Evolutionary conservation across 2,113 vertebrate species (phyloP).

Genomic region (Nycticebus coucang): DNA sequence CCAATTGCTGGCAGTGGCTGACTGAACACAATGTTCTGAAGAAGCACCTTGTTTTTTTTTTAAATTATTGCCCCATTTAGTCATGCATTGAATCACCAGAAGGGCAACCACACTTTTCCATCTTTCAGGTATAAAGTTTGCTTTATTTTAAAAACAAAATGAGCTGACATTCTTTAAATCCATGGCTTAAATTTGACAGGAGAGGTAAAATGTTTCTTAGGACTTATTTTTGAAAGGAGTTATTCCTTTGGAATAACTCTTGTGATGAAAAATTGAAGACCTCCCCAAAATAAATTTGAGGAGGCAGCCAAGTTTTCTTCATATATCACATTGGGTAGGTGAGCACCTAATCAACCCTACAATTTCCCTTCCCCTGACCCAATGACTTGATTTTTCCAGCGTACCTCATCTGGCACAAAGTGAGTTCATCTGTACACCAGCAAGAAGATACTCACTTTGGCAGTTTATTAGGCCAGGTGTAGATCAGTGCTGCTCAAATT

Average conservation of each 20-base stretch:
- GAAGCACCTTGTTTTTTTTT: background rate
- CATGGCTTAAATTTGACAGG: background rate
- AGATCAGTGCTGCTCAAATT: background rate
- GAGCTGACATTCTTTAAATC: background rate
- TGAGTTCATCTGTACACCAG: background rate
- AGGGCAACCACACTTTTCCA: background rate
- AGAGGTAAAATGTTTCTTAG: background rate
- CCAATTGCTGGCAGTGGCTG: background rate
- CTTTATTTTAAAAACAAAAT: background rate
- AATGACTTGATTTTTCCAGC: background rate
- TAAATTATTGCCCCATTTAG: background rate
- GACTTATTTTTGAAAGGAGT: background rate
- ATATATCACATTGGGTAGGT: background rate
- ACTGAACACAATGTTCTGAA: background rate
- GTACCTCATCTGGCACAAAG: background rate
- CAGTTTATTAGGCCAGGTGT: background rate
- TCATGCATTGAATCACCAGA: background rate
- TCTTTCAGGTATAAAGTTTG: constrained; percentile 1
- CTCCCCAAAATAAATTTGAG: background rate
- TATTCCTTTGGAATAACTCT: background rate
- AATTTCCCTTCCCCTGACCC: background rate
- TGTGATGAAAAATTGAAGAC: background rate
- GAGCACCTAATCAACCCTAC: background rate
- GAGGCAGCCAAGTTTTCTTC: background rate
- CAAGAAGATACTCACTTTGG: background rate